Evolutionary conservation across 1,140 invertebrate species (phyloP), one percentile per base, ranked within the genome.

Genomic region (Adelges cooleyi): DNA sequence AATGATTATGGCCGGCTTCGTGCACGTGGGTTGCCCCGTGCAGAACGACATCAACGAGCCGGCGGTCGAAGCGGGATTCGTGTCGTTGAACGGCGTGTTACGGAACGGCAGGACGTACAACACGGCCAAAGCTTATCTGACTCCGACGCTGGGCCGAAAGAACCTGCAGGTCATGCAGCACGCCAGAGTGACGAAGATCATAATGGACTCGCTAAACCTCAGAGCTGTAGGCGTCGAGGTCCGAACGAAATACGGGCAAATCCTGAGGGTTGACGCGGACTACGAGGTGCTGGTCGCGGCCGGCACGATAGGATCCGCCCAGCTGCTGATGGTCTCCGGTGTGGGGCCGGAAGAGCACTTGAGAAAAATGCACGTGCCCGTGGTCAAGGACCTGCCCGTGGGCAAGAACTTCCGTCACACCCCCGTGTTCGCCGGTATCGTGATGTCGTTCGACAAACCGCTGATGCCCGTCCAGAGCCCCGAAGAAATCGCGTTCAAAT

Each of bases 251-350:
- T 69, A 73, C 29, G 70, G 71, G 38, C 36, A 53, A 49, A 46
- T 13, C 18, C 8, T 50, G 11, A 40, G 15, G 23, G n/a, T 68
- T 0, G 29, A 46, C 23, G 11, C 56, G 1, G 29, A 18, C 2
- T n/a, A 23, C 2, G 67, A 68, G 49, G 76, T 88, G 2, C 81
- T 89, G 67, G 56, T 89, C 66, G 79, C 80, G 65, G 82, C 85
- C 25, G 86, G 86, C 11, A 77, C 82, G 25, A 77, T 86, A 65
- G 85, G 82, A 54, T 80, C 80, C 23, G 80, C 86, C 38, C 85
- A 87, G 76, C 74, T 91, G 48, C 77, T 91, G 53, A 82, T 90
- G 76, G 73, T 87, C 2, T 90, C 87, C 65, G 88, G 89, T 54
- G 65, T 68, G 8, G 68, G 68, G n/a, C 54, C 66, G 3, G 22